Percentiles rank a stretch among this genome's conserved stretches.
These are phyloP conservation scores for Clistopyga incitator DNA, from an alignment of 2,888 invertebrate species.

Conservation along the genomic window DNA sequence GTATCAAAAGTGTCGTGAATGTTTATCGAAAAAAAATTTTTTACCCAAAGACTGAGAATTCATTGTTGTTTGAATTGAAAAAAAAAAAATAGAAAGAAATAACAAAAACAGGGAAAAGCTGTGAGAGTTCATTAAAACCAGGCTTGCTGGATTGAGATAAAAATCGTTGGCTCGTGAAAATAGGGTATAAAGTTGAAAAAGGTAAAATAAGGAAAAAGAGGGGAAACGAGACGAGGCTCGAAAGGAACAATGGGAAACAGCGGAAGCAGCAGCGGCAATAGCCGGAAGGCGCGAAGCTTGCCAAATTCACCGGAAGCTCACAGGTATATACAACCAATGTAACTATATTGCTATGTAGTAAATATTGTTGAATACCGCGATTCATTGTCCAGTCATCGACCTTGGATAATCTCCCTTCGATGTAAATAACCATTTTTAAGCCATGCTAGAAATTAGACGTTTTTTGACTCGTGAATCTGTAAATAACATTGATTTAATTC, in stretches of 20 bases:
- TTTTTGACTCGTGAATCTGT: not conserved
- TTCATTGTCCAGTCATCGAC: not conserved
- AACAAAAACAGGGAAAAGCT: slow-evolving; percentile 29
- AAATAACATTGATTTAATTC: not conserved
- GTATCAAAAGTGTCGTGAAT: slow-evolving; percentile 9
- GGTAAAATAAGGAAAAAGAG: slow-evolving; percentile 44
- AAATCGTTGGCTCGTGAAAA: slow-evolving; percentile 55
- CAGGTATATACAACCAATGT: slow-evolving; percentile 26
- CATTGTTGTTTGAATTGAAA: not conserved
- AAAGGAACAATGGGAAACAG: slow-evolving; percentile 79
- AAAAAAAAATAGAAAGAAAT: slow-evolving; percentile 16
- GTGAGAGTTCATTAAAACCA: slow-evolving; percentile 43
- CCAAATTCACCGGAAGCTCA: slow-evolving; percentile 91
- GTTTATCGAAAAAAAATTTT: not conserved
- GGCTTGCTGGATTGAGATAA: slow-evolving; percentile 39
- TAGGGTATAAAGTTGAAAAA: slow-evolving; percentile 27
- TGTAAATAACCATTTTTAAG: not conserved
- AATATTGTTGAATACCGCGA: not conserved
- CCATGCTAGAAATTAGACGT: not conserved
- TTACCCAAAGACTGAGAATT: slow-evolving; percentile 1
- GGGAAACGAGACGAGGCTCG: slow-evolving; percentile 50
- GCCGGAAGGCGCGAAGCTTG: slow-evolving; percentile 89
- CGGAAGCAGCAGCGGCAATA: slow-evolving; percentile 84
- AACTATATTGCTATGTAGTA: not conserved
- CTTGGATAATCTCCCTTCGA: not conserved